Evolutionary conservation across 2,113 vertebrate genomes (phyloP), one percentile per base, ranked within the genome.

Genomic region (Amazona vittata): DNA sequence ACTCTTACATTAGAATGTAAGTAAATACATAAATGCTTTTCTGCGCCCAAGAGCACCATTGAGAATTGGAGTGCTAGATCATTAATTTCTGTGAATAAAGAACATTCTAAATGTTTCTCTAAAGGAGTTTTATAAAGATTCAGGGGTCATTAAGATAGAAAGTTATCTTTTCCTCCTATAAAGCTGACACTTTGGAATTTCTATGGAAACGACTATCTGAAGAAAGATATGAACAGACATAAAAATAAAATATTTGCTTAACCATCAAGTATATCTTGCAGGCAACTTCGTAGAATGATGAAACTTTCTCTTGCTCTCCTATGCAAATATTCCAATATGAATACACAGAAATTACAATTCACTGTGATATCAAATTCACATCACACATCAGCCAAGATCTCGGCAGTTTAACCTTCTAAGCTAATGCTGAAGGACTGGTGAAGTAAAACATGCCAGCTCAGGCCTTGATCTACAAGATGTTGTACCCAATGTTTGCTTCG

Each of bases 21-120:
- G 75, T 83, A 97, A 96, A 49, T 29, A 91, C 46, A 68, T 55
- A 92, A 68, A 82, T 44, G 57, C 41, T 90, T 94, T 76, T 67
- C 88, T 24, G 59, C 84, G 57, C 67, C 75, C 55, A 95, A 67
- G 28, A 96, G 53, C 47, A 90, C 55, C 83, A 57, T 1, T 76
- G 67, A 96, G 80, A 96, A 71, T 9, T 80, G 53, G 44, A 95
- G 76, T 33, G 53, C 26, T 80, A 90, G 25, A 24, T 57, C 89
- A 75, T 92, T 93, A 82, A 93, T 95, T 95, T 57, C 75, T 35
- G 44, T 31, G 24, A 85, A 35, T 90, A 76, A 87, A 95, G 71
- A 90, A 39, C 12, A 50, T 31, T 90, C 43, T 57, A 62, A 77
- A 76, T 31, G 57, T 95, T 97, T 94, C 44, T 79, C 49, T 75